Conservation (phyloP, 2,113 vertebrate genomes). For the cattle (Bos taurus) region DNA sequence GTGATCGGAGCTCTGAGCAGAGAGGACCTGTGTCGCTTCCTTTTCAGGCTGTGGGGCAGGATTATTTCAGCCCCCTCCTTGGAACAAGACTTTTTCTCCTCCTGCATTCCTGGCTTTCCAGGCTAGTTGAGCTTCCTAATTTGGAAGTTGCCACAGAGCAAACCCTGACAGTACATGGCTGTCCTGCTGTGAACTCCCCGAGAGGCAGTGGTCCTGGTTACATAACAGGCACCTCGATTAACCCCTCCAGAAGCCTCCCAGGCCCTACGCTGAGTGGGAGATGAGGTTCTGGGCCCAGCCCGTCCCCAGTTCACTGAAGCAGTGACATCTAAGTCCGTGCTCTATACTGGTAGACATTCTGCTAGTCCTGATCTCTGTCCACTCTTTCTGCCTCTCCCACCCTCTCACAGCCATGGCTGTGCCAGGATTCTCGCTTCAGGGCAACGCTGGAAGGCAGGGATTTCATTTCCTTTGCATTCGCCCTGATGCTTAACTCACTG, state of each 20-base stretch:
- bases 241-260: not conserved
- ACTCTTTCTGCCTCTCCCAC: not conserved
- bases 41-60: not conserved
- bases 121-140: conserved; percentile 62
- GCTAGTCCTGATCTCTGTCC: not conserved
- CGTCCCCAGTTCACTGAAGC: not conserved
- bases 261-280: not conserved
- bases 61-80: not conserved
- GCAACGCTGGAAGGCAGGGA: not conserved
- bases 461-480: not conserved
- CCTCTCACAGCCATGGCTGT: not conserved
- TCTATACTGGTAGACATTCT: not conserved
- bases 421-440: not conserved
- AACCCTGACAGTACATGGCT: not conserved
- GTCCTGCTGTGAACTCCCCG: conserved; percentile 60
- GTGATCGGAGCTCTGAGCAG: not conserved
- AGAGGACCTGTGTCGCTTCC: not conserved
- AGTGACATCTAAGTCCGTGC: not conserved
- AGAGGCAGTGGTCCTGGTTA: not conserved
- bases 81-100: conserved; percentile 15
- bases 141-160: conserved; percentile 61
- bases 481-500: not conserved
- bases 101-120: conserved; percentile 32
- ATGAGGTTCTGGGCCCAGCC: not conserved
- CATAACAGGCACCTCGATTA: not conserved